Evolutionary conservation across 1,140 invertebrate species (phyloP), one percentile per base, ranked within the genome.

Genomic region (Tetramorium parvispinum): DNA sequence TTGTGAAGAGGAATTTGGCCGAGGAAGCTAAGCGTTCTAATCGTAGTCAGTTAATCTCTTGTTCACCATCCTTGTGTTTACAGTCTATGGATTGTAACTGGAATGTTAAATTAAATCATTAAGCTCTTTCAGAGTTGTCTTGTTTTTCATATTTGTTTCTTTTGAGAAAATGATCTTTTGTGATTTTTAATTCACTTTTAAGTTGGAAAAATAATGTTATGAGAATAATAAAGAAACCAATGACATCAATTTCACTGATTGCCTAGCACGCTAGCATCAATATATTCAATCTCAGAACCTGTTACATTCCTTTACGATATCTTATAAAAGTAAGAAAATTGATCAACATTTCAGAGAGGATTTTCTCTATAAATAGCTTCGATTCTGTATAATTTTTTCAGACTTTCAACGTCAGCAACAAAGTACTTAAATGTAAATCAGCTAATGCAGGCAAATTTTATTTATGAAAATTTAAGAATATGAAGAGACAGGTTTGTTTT

Each of bases 281-380:
- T 49, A 24, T 24, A 68, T 68, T 68, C 43, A 68, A 24, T 68
- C 21, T 2, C 21, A 68, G 21, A 68, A 68, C 40, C n/a, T 68
- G 65, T 68, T 68, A 68, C 21, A 68, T 68, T 68, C 43, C 65
- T 68, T 49, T 16, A 66, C 63, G 21, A 49, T 68, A 68, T 68
- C 43, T 68, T 68, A 49, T 68, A 49, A 68, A 68, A 66, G 18
- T 66, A 43, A 49, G 1, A 49, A 68, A 46, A 68, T 68, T 68
- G 40, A 68, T 68, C 65, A 71, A 51, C 16, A 51, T 51, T 71
- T 71, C 21, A 51, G 24, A 71, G 68, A 71, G 43, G 37, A 71
- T 32, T 71, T 71, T 71, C 43, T 27, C 24, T 27, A 27, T 51
- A 71, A 71, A 51, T 71, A 71, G 24, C 21, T 70, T 70, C 1